A percentile compares a stretch with the other conserved stretches of the same genome.
Conservation (phyloP, 2,888 invertebrate species). For the Petrolisthes cinctipes region DNA sequence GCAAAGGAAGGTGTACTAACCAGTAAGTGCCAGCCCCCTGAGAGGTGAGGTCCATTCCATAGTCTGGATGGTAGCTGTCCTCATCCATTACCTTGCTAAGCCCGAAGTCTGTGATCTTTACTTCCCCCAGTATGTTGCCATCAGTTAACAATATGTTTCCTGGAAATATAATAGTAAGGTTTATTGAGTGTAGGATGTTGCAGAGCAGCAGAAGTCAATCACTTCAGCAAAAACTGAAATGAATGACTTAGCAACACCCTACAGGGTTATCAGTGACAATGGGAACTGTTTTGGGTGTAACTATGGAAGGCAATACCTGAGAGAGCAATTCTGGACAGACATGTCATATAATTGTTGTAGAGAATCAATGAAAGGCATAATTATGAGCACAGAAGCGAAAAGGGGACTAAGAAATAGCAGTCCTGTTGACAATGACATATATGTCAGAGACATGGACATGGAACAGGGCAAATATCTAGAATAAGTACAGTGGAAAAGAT, state of each 20-base stretch:
- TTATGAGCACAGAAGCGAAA: too few species aligned
- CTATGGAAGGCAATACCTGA: too few species aligned
- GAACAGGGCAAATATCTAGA: too few species aligned
- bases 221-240: not conserved
- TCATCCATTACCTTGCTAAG: constrained; percentile 99
- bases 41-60: constrained; percentile 99
- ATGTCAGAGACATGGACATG: too few species aligned
- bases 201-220: too few species aligned
- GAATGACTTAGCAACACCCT: not conserved
- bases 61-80: constrained; percentile 97
- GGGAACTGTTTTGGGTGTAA: not conserved
- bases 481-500: too few species aligned
- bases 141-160: constrained; percentile 96
- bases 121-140: constrained; percentile 98
- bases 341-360: too few species aligned
- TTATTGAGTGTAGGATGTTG: not conserved
- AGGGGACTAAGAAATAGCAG: too few species aligned
- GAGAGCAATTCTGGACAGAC: too few species aligned
- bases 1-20: constrained; percentile 74
- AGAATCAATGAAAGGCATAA: too few species aligned
- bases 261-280: not conserved
- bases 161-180: constrained; percentile 66
- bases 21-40: constrained; percentile 99
- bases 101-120: constrained; percentile 99
- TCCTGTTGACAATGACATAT: too few species aligned